phyloP scores from a whole-genome alignment of 2,797 vertebrate species.

The Gorsachius magnificus region DNA sequence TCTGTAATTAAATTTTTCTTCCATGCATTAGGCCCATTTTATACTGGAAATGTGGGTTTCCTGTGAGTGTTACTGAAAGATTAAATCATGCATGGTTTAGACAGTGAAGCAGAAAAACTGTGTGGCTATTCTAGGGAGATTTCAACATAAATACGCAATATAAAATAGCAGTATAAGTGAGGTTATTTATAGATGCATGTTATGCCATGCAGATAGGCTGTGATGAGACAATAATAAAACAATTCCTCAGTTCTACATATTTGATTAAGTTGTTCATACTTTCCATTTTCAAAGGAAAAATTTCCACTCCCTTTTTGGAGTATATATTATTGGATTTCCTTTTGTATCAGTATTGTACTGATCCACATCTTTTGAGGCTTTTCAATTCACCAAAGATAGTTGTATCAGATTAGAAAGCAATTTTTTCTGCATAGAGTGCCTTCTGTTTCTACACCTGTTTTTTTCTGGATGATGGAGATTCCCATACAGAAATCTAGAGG shows the following conservation, averaged over 20 bases:
- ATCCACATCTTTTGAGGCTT: background rate
- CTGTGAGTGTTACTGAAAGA: background rate
- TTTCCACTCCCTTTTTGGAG: background rate
- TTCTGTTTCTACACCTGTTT: background rate
- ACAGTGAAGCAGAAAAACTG: conserved; percentile 8
- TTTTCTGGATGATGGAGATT: background rate
- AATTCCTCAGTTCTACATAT: background rate
- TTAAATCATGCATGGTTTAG: background rate
- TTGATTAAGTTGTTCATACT: background rate
- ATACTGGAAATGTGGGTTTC: background rate
- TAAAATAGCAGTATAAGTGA: background rate
- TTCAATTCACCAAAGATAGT: background rate
- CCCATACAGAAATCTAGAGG: background rate
- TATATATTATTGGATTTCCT: background rate
- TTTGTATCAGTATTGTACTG: background rate
- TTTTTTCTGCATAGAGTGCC: background rate
- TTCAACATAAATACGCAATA: conserved; percentile 1
- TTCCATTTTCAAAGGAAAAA: background rate
- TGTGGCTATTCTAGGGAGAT: background rate
- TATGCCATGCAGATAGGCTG: background rate
- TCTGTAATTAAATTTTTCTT: background rate
- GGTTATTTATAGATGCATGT: background rate
- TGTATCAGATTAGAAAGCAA: background rate
- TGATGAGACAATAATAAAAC: background rate
- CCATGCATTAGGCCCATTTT: background rate